Conservation (phyloP, 2,797 vertebrate genomes). For the Otolemur crassicaudatus region DNA sequence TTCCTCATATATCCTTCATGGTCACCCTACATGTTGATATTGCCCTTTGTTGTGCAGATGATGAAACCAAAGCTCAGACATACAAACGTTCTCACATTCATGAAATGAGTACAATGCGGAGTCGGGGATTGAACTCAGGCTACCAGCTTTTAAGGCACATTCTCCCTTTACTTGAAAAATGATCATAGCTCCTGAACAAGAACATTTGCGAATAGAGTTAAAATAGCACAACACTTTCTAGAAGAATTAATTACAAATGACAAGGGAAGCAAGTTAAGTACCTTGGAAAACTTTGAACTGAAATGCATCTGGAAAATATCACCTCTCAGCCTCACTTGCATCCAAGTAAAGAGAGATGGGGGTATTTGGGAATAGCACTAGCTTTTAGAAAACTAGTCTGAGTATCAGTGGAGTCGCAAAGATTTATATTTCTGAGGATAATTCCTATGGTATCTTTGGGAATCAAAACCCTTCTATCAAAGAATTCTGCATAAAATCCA, state of each 20-base stretch:
- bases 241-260: not conserved
- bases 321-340: not conserved
- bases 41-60: not conserved
- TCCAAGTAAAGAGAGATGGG: not conserved
- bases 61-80: not conserved
- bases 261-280: not conserved
- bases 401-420: slow-evolving; percentile 24
- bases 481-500: not conserved
- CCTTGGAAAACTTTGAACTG: slow-evolving; percentile 48
- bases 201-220: not conserved
- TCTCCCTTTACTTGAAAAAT: not conserved
- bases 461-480: slow-evolving; percentile 29
- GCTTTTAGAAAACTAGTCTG: not conserved
- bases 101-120: not conserved
- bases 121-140: not conserved
- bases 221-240: not conserved
- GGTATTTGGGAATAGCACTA: not conserved
- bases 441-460: not conserved
- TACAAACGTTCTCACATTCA: not conserved
- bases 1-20: not conserved
- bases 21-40: not conserved
- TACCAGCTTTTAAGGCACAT: not conserved
- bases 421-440: slow-evolving; percentile 6
- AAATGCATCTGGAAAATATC: not conserved
- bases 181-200: not conserved